A percentile compares a stretch with the other conserved stretches of the same genome.
Evolutionary conservation across 2,888 invertebrate species (phyloP).

Genomic region (Amblyjoppa fuscipennis): DNA sequence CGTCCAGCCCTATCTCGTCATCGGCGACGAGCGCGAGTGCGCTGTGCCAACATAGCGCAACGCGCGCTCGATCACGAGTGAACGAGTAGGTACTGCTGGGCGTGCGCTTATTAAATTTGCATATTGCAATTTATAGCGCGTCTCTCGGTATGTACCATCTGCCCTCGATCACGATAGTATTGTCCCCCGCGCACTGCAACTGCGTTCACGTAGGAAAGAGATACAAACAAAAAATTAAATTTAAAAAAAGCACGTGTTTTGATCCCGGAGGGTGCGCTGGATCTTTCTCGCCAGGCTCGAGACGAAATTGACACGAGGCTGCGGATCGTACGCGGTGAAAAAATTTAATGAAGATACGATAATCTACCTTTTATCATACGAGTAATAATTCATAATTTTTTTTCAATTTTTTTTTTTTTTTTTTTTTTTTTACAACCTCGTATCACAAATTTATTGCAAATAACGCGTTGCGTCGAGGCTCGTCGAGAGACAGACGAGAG

Average conservation of each 20-base stretch:
- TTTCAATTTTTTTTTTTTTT: background rate
- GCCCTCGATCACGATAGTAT: slow-evolving; percentile 79
- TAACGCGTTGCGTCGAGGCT: slow-evolving; percentile 13
- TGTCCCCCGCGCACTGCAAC: slow-evolving; percentile 67
- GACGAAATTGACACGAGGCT: slow-evolving; percentile 14
- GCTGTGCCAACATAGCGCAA: slow-evolving; percentile 5
- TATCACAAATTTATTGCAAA: slow-evolving; percentile 42
- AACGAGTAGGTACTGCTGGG: slow-evolving; percentile 57
- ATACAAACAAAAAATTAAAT: background rate
- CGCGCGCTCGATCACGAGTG: slow-evolving; percentile 23
- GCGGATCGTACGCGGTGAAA: background rate
- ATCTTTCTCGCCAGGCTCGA: slow-evolving; percentile 19
- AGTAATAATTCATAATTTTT: background rate
- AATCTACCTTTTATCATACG: background rate
- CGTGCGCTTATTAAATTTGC: slow-evolving; percentile 79
- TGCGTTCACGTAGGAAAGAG: slow-evolving; percentile 9
- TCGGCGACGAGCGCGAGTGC: slow-evolving; percentile 18
- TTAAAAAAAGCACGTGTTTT: slow-evolving; percentile 6
- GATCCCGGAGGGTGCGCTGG: slow-evolving; percentile 27
- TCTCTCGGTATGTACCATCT: slow-evolving; percentile 67
- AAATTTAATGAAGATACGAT: slow-evolving; percentile 9
- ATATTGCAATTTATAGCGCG: slow-evolving; percentile 80
- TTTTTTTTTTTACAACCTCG: background rate
- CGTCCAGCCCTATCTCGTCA: slow-evolving; percentile 31
- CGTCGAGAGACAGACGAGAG: slow-evolving; percentile 8